These are phyloP conservation scores for Hyphantria cunea DNA, from an alignment of 1,140 invertebrate species.

Conservation along the genomic window DNA sequence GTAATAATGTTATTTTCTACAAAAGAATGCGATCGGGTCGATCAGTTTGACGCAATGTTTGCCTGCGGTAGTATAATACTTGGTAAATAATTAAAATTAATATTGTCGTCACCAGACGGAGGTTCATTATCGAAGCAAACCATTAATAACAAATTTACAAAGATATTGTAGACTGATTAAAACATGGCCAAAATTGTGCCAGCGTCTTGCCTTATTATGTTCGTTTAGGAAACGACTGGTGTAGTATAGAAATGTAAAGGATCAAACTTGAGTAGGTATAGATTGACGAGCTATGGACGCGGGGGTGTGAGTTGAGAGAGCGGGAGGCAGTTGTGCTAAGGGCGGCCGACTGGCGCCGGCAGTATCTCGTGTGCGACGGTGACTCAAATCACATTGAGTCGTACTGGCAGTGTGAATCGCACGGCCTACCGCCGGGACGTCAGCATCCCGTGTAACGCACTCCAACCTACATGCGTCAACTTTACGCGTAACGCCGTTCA, in stretches of 20 bases:
- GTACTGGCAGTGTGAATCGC: slow-evolving; percentile 56
- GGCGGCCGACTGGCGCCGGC: slow-evolving; percentile 45
- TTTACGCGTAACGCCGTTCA: background rate
- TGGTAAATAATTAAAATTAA: too few relatives aligned
- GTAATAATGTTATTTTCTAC: slow-evolving; percentile 8
- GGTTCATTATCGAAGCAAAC: too few relatives aligned
- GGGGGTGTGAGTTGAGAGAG: slow-evolving; percentile 17
- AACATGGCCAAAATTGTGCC: too few relatives aligned
- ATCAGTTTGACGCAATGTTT: slow-evolving; percentile 8
- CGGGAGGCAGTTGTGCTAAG: slow-evolving; percentile 18
- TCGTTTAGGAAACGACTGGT: too few relatives aligned
- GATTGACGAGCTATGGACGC: slow-evolving; percentile 8
- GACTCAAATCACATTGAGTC: slow-evolving; percentile 68
- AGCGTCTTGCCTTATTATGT: too few relatives aligned
- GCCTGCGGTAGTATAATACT: slow-evolving; percentile 3
- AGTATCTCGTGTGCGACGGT: slow-evolving; percentile 51
- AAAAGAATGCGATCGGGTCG: slow-evolving; percentile 9
- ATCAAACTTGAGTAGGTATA: slow-evolving; percentile 10
- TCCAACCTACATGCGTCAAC: background rate
- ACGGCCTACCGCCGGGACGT: slow-evolving; percentile 35
- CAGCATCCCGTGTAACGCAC: slow-evolving; percentile 8
- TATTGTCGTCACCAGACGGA: too few relatives aligned
- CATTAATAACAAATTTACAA: too few relatives aligned
- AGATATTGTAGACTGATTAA: too few relatives aligned
- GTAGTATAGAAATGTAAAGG: background rate